These are phyloP conservation scores for Bellardia pandia DNA, from an alignment of 2,888 invertebrate genomes.

Conservation along the genomic window DNA sequence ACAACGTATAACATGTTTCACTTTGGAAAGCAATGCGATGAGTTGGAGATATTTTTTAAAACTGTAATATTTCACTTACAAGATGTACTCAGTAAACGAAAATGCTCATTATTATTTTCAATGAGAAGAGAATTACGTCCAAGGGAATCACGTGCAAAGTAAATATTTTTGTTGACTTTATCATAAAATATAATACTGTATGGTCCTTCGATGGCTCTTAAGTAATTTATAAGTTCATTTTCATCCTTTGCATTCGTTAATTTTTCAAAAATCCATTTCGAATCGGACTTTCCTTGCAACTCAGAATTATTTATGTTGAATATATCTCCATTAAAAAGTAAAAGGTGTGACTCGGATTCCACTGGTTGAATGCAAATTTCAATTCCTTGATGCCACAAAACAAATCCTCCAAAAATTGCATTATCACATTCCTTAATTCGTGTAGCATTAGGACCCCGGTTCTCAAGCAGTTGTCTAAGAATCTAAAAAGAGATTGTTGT, in stretches of 20 bases:
- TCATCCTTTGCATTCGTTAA: conserved; percentile 78
- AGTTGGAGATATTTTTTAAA: too few species aligned
- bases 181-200: conserved; percentile 92
- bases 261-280: conserved; percentile 85
- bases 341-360: conserved; percentile 86
- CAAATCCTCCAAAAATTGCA: conserved; percentile 85
- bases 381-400: conserved; percentile 94
- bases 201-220: conserved; percentile 90
- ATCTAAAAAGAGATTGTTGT: conserved; percentile 32
- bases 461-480: conserved; percentile 65
- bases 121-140: conserved; percentile 94
- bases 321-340: conserved; percentile 96
- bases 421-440: conserved; percentile 20
- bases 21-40: too few species aligned
- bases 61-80: conserved; percentile 50
- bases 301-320: conserved; percentile 85
- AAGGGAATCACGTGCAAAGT: conserved; percentile 93
- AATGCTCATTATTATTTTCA: conserved; percentile 79
- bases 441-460: conserved; percentile 76
- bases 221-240: conserved; percentile 79
- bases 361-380: conserved; percentile 88
- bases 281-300: conserved; percentile 85
- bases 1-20: too few species aligned
- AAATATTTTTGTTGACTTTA: conserved; percentile 86
- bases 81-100: conserved; percentile 77